These are phyloP conservation scores for Drosophila ezoana DNA, from an alignment of 2,888 invertebrate species.

Conservation along the genomic window DNA sequence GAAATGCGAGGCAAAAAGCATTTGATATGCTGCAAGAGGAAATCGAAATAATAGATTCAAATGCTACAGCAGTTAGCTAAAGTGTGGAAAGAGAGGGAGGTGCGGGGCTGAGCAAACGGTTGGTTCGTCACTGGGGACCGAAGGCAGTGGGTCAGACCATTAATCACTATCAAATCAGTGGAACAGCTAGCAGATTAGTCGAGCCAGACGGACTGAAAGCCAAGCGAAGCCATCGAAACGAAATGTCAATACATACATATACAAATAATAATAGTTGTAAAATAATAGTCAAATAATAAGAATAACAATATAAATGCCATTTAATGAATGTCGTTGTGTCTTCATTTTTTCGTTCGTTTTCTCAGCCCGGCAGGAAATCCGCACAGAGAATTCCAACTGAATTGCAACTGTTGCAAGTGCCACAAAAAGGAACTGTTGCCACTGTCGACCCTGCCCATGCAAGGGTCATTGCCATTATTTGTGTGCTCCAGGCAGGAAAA, in stretches of 20 bases:
- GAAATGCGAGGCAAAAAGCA: slow-evolving; percentile 25
- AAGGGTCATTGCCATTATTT: slow-evolving; percentile 59
- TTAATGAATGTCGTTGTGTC: slow-evolving; percentile 24
- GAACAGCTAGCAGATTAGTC: slow-evolving; percentile 60
- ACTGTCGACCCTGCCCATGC: slow-evolving; percentile 10
- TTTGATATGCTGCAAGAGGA: slow-evolving; percentile 48
- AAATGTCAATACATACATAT: slow-evolving; percentile 40
- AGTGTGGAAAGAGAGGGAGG: background rate
- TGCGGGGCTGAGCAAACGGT: background rate
- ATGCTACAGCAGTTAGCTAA: slow-evolving; percentile 24
- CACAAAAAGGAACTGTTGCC: slow-evolving; percentile 1
- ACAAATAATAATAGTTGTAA: slow-evolving; percentile 37
- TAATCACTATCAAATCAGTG: slow-evolving; percentile 76
- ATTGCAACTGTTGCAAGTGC: slow-evolving; percentile 18
- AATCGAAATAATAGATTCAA: slow-evolving; percentile 66
- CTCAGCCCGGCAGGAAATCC: background rate
- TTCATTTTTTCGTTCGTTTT: background rate
- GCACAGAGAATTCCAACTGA: slow-evolving; percentile 28
- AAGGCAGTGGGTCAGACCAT: slow-evolving; percentile 51
- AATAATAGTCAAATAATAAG: slow-evolving; percentile 28
- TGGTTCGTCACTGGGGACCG: slow-evolving; percentile 23
- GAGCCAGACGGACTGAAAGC: background rate
- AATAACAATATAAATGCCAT: slow-evolving; percentile 44
- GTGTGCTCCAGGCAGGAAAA: slow-evolving; percentile 4
- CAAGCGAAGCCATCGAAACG: slow-evolving; percentile 8